Evolutionary conservation across 2,113 vertebrate species (phyloP), one percentile per base, ranked within the genome.

Genomic region (Alouatta palliata): DNA sequence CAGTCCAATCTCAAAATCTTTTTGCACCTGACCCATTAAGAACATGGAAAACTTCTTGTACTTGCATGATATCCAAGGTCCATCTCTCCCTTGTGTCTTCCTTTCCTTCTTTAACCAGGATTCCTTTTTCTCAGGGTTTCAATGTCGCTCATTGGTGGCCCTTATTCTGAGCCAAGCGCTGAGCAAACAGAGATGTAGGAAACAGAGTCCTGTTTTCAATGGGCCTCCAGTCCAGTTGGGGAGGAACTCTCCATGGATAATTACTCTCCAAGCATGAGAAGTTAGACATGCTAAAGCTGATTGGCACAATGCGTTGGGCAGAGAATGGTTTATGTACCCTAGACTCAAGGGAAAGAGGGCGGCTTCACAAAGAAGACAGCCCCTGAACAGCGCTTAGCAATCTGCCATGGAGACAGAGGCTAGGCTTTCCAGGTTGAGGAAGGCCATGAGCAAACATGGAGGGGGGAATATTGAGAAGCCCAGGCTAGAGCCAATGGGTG

Each of bases 41-140:
- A 76, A n/a, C 8, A 5, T 94, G 13, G 6, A 45, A 56, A 58
- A 49, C n/a, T 43, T 37, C 47, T 75, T 80, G 10, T 40, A 35
- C n/a, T 16, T 68, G n/a, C 0, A 3, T 40, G 10, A 19, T 71
- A 27, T 70, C 35, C 35, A 43, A 52, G 43, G 35, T 40, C 0
- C 3, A 3, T 1, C 13, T 54, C 54, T 32, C 77, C 27, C 23
- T 70, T 76, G 32, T 35, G 2, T 35, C 7, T 86, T 71, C 84
- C 14, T 17, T 25, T 79, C 43, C 73, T 37, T 92, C 37, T 80
- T 45, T 84, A 45, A 23, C 13, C 27, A 94, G 35, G 20, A 83
- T 35, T 21, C 3, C 9, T 75, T 52, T 73, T 64, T 35, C 70
- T 80, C n/a, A 27, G 75, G 21, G 27, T 61, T 95, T 45, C 9